These are phyloP conservation scores for Melitaea athalia DNA, from an alignment of 2,888 invertebrate genomes.

Conservation along the genomic window DNA sequence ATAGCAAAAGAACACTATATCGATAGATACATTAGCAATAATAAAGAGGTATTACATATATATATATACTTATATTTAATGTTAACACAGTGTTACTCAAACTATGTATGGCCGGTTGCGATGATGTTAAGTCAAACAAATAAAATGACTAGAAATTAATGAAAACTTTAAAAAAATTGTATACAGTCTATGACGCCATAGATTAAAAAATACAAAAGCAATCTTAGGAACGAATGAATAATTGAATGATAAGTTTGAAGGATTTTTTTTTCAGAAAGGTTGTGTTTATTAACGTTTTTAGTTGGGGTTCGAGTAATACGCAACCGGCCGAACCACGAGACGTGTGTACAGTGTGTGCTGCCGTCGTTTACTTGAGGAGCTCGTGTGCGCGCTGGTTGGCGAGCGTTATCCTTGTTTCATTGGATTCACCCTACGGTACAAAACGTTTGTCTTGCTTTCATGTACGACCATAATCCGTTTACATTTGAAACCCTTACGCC, in stretches of 20 bases:
- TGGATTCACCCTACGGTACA: slow-evolving; percentile 87
- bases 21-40: slow-evolving; percentile 17
- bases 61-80: background rate
- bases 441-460: slow-evolving; percentile 64
- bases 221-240: background rate
- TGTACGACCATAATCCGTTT: slow-evolving; percentile 51
- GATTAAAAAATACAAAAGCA: background rate
- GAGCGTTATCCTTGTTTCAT: slow-evolving; percentile 97
- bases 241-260: background rate
- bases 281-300: background rate
- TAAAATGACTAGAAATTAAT: background rate
- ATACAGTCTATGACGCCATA: background rate
- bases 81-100: slow-evolving; percentile 1
- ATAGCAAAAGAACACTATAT: slow-evolving; percentile 19
- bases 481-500: slow-evolving; percentile 34
- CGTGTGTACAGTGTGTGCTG: slow-evolving; percentile 63
- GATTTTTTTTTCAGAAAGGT: slow-evolving; percentile 10
- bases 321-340: slow-evolving; percentile 64
- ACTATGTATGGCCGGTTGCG: slow-evolving; percentile 13
- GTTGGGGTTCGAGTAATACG: background rate
- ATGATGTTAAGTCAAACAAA: background rate
- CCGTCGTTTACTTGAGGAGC: slow-evolving; percentile 91
- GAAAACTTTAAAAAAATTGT: background rate
- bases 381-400: slow-evolving; percentile 98
- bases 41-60: slow-evolving; percentile 8